These are phyloP conservation scores for Lordiphosa clarofinis DNA, from an alignment of 1,140 invertebrate species.

Conservation along the genomic window DNA sequence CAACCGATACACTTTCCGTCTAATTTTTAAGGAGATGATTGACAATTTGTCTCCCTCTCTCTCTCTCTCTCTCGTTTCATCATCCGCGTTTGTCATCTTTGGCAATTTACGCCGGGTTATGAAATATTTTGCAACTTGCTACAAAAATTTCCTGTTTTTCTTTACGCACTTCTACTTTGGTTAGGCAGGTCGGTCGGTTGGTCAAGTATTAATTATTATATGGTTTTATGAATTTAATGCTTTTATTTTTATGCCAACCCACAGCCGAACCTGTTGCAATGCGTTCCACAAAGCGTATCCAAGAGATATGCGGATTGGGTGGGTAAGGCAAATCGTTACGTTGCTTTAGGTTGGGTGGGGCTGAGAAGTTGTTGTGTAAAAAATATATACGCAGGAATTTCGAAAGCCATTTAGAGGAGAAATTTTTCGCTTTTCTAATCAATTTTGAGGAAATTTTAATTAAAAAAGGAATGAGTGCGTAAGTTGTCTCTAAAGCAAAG, in stretches of 20 bases:
- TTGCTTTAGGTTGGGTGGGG: conserved; percentile 12
- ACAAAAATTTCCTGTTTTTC: conserved; percentile 67
- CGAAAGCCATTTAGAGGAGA: not conserved
- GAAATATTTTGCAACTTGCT: conserved; percentile 58
- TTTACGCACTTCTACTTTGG: conserved; percentile 56
- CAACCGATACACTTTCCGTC: not conserved
- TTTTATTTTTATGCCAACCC: conserved; percentile 33
- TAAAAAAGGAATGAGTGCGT: too few species aligned
- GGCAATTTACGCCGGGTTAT: conserved; percentile 50
- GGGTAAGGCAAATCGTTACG: conserved; percentile 21
- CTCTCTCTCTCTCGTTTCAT: conserved; percentile 4
- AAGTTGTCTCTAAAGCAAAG: too few species aligned
- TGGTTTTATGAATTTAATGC: conserved; percentile 40
- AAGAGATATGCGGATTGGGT: conserved; percentile 9
- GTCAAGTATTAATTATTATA: conserved; percentile 59
- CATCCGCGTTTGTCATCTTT: conserved; percentile 48
- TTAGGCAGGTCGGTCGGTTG: conserved; percentile 33
- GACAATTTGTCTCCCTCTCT: conserved; percentile 25
- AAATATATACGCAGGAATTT: not conserved
- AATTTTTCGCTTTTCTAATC: not conserved
- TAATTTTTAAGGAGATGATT: conserved; percentile 11
- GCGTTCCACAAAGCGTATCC: conserved; percentile 35
- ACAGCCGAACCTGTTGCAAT: conserved; percentile 61
- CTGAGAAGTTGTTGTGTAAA: not conserved
- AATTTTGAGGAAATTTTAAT: too few species aligned